These are phyloP conservation scores for Trochalopteron elliotii DNA, from an alignment of 2,113 vertebrate species.

Conservation along the genomic window DNA sequence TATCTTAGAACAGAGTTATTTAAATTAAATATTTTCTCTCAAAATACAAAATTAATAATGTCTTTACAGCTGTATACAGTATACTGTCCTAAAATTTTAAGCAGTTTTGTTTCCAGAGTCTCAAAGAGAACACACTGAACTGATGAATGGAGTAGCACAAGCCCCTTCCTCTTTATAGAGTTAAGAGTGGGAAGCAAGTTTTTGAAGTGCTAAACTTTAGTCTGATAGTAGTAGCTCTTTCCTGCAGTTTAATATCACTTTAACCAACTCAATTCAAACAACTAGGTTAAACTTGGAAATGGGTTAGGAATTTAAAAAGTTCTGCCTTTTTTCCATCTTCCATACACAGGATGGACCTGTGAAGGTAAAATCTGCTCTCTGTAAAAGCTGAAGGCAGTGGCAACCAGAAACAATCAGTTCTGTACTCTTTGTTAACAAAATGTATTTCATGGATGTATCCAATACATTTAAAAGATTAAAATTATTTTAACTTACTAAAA, in stretches of 20 bases:
- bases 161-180: background rate
- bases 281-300: background rate
- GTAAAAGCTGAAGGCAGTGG: background rate
- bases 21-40: background rate
- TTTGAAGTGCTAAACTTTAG: background rate
- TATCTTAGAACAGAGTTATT: background rate
- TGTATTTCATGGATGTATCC: background rate
- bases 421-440: background rate
- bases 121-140: background rate
- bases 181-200: background rate
- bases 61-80: background rate
- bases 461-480: background rate
- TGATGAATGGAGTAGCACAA: background rate
- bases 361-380: background rate
- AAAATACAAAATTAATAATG: background rate
- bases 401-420: background rate
- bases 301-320: background rate
- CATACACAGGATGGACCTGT: background rate
- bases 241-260: background rate
- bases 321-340: background rate
- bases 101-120: background rate
- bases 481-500: no score
- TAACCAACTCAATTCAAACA: background rate
- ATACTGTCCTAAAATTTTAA: background rate
- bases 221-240: background rate